phyloP scores from a whole-genome alignment of 1,140 invertebrate genomes.

The Globodera rostochiensis region DNA sequence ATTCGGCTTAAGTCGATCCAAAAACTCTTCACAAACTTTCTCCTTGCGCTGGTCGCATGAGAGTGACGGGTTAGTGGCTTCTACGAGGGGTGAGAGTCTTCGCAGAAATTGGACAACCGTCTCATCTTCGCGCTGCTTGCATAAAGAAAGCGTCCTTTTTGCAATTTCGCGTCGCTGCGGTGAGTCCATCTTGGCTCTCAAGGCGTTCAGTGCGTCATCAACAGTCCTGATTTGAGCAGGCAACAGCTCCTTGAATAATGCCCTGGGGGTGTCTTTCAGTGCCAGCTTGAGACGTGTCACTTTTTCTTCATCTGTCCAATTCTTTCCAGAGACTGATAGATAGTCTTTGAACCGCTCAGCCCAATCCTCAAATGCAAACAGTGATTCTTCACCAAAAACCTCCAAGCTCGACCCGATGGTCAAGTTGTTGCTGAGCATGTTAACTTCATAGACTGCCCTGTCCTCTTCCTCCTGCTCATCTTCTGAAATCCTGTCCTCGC shows the following conservation, averaged over 20 bases:
- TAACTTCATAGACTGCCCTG: neutral
- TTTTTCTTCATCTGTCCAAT: neutral
- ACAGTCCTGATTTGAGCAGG: neutral
- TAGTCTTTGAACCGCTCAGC: neutral
- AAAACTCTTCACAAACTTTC: conserved; percentile 13
- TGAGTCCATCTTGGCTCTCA: conserved; percentile 1
- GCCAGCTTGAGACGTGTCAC: neutral
- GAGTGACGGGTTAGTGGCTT: neutral
- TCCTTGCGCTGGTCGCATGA: neutral
- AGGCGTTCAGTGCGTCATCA: neutral
- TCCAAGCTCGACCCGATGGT: neutral
- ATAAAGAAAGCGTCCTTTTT: neutral
- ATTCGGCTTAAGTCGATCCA: conserved; percentile 5
- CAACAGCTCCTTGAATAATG: neutral
- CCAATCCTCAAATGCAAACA: neutral
- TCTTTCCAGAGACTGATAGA: neutral
- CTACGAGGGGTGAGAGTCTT: neutral
- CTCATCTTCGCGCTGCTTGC: neutral
- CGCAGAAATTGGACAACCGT: neutral
- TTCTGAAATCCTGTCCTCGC: too few relatives aligned
- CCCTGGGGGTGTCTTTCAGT: neutral
- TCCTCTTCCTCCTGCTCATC: too few relatives aligned
- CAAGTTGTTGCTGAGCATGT: neutral
- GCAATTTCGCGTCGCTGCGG: conserved; percentile 7
- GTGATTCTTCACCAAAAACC: neutral